phyloP scores from a whole-genome alignment of 1,140 invertebrate species.

The Tetraneura akinire region DNA sequence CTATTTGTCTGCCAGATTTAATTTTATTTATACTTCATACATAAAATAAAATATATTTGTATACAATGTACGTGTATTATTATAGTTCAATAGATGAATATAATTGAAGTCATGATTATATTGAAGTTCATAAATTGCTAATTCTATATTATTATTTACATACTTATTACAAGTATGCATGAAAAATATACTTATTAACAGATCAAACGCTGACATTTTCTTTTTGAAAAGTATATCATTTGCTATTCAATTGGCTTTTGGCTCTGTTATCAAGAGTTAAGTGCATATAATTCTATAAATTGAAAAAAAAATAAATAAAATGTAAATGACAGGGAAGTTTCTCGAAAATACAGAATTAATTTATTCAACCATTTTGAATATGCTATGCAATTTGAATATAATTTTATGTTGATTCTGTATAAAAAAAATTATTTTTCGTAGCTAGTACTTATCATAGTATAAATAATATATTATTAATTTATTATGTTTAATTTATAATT shows the following conservation, averaged over 20 bases:
- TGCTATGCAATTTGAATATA: constrained; percentile 2
- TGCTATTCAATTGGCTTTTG: not conserved
- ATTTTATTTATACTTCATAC: too few relatives aligned
- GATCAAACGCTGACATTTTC: not conserved
- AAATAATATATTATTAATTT: too few relatives aligned
- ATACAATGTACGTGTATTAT: too few relatives aligned
- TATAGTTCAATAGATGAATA: too few relatives aligned
- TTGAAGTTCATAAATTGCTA: not conserved
- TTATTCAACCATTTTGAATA: not conserved
- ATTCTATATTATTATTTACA: not conserved
- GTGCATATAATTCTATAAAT: not conserved
- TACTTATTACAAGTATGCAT: not conserved
- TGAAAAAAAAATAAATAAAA: not conserved
- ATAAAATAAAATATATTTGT: too few relatives aligned
- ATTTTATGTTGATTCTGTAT: constrained; percentile 4
- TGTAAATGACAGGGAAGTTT: constrained; percentile 22
- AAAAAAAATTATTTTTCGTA: not conserved
- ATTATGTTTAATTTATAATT: too few relatives aligned
- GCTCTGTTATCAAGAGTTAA: not conserved
- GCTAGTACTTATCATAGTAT: not conserved
- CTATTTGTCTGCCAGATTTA: too few relatives aligned
- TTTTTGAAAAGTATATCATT: not conserved
- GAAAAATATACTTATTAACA: not conserved
- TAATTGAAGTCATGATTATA: not conserved
- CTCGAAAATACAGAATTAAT: not conserved